Percentiles rank a stretch among this genome's conserved stretches.
Evolutionary conservation across 2,888 invertebrate species (phyloP).

Genomic region (Cosmia pyralina): DNA sequence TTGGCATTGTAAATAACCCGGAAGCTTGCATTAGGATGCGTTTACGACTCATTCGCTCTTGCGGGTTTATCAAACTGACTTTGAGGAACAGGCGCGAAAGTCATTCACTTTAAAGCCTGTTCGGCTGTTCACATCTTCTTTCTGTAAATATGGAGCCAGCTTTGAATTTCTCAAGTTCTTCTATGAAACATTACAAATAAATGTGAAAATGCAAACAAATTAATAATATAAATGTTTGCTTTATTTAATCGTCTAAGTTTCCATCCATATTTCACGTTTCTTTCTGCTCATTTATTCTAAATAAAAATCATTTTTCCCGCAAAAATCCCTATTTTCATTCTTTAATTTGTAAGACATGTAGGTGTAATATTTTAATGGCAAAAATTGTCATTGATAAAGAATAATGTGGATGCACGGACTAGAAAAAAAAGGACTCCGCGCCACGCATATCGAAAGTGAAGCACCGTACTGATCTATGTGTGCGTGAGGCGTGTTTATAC

Average conservation of each 20-base stretch:
- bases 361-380: constrained; percentile 20
- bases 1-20: background rate
- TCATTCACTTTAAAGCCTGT: background rate
- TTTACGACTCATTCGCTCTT: background rate
- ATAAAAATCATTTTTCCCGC: constrained; percentile 5
- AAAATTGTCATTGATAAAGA: constrained; percentile 27
- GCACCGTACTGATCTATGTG: too few species aligned
- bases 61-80: background rate
- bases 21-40: background rate
- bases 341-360: constrained; percentile 10
- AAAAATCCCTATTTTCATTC: constrained; percentile 8
- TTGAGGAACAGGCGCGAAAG: background rate
- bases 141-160: background rate
- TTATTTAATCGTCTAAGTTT: background rate
- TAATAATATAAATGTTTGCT: background rate
- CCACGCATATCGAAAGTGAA: too few species aligned
- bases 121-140: background rate
- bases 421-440: too few species aligned
- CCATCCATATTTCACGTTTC: constrained; percentile 6
- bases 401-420: constrained; percentile 27
- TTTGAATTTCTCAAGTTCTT: background rate
- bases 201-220: constrained; percentile 10
- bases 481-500: too few species aligned
- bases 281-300: constrained; percentile 3
- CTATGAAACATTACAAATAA: background rate